phyloP scores from a whole-genome alignment of 2,113 vertebrate species.

The Carollia perspicillata region DNA sequence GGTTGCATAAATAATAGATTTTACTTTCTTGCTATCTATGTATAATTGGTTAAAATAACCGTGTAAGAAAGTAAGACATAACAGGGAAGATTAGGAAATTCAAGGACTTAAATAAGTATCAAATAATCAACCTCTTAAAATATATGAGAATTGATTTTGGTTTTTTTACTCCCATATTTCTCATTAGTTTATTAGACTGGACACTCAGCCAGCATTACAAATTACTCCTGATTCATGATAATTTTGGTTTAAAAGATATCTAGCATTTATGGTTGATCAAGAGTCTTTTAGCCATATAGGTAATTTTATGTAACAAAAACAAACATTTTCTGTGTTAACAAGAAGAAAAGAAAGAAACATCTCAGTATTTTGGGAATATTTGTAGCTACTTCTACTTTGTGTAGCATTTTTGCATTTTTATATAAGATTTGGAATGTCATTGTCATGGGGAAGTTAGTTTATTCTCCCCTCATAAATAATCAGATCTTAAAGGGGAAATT shows the following conservation, averaged over 20 bases:
- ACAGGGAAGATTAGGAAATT: neutral
- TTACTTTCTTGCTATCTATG: neutral
- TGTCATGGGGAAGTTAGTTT: neutral
- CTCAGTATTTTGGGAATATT: neutral
- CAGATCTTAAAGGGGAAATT: neutral
- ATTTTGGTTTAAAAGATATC: constrained; percentile 23
- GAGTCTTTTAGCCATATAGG: neutral
- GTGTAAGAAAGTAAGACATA: neutral
- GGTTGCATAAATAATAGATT: neutral
- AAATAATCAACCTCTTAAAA: neutral
- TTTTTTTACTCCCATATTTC: constrained; percentile 9
- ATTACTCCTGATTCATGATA: neutral
- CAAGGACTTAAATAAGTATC: neutral
- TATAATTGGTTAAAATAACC: neutral
- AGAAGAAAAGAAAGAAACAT: neutral
- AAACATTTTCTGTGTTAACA: neutral
- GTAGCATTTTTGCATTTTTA: constrained; percentile 36
- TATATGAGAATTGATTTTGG: neutral
- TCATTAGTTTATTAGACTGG: constrained; percentile 8
- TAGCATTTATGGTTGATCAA: neutral
- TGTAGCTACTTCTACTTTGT: constrained; percentile 6
- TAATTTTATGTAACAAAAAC: neutral
- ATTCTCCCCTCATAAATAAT: neutral
- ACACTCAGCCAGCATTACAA: neutral
- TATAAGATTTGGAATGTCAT: neutral